Evolutionary conservation across 2,888 invertebrate genomes (phyloP).

Genomic region (Beris morrisii): DNA sequence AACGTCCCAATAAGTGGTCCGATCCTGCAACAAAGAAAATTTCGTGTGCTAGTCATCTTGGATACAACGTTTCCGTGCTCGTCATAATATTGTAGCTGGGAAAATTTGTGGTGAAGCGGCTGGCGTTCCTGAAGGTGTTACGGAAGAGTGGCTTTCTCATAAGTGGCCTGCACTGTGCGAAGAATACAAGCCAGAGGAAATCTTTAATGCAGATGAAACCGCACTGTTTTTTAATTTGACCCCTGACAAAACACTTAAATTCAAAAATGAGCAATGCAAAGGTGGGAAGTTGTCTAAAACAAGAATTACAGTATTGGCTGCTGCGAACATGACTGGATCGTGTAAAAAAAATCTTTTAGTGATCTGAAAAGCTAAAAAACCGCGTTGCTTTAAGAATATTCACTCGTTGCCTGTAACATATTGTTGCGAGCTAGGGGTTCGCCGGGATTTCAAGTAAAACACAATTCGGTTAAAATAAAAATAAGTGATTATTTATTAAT

Average conservation of each 20-base stretch:
- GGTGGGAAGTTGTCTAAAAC: slow-evolving; percentile 49
- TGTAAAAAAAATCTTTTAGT: slow-evolving; percentile 47
- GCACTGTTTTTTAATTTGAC: no score
- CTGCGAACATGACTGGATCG: slow-evolving; percentile 46
- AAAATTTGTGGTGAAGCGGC: slow-evolving; percentile 45
- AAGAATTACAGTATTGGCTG: slow-evolving; percentile 46
- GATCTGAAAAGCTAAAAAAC: slow-evolving; percentile 48
- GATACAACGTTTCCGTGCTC: slow-evolving; percentile 32
- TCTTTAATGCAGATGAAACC: slow-evolving; percentile 46
- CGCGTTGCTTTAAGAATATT: slow-evolving; percentile 44
- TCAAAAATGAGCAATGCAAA: slow-evolving; percentile 44
- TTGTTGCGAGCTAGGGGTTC: slow-evolving; percentile 7
- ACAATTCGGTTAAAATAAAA: no score
- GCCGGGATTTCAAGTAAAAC: no score
- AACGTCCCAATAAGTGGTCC: slow-evolving; percentile 30
- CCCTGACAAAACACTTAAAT: slow-evolving; percentile 44
- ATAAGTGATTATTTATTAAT: no score
- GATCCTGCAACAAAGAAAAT: slow-evolving; percentile 29
- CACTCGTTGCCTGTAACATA: slow-evolving; percentile 42
- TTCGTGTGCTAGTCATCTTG: slow-evolving; percentile 13
- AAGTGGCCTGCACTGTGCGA: slow-evolving; percentile 42
- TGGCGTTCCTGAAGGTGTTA: slow-evolving; percentile 40
- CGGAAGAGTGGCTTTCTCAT: slow-evolving; percentile 41
- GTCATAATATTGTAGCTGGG: slow-evolving; percentile 42
- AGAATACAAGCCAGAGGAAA: slow-evolving; percentile 42